Conservation (phyloP, 2,113 vertebrate species). For the Barnardius zonarius region DNA sequence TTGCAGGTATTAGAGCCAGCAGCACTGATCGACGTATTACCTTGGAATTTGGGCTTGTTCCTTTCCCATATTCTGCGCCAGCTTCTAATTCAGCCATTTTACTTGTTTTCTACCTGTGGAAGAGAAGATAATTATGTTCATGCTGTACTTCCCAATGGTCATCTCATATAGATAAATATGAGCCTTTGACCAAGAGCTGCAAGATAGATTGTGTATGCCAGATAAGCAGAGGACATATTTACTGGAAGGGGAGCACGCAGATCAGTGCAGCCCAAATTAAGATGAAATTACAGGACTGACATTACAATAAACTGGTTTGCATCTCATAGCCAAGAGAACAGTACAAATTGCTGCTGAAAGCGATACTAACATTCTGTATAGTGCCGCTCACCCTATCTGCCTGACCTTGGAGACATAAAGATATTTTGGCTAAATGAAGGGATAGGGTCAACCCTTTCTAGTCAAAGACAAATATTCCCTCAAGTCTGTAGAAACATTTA, state of each 20-base stretch:
- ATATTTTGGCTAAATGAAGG: neutral
- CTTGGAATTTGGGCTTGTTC: neutral
- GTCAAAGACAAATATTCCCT: neutral
- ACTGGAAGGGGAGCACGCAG: neutral
- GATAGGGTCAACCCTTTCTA: neutral
- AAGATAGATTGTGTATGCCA: rapidly evolving
- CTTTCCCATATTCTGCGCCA: rapidly evolving
- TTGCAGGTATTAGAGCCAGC: rapidly evolving
- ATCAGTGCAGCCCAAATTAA: neutral
- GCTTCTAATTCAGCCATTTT: neutral
- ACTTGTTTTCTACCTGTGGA: neutral
- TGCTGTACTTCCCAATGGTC: rapidly evolving
- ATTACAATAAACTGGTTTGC: neutral
- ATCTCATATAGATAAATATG: rapidly evolving
- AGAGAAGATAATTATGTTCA: neutral
- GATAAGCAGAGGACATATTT: neutral
- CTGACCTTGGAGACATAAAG: neutral
- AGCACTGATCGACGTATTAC: rapidly evolving
- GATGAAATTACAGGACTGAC: neutral
- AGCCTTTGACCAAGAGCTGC: neutral
- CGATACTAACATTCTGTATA: rapidly evolving
- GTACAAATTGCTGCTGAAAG: neutral
- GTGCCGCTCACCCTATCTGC: neutral
- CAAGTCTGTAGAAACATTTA: neutral
- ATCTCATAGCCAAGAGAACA: neutral